Percentiles rank a stretch among this genome's conserved stretches.
Evolutionary conservation across 2,797 vertebrate species (phyloP).

Genomic region (Echiichthys vipera): DNA sequence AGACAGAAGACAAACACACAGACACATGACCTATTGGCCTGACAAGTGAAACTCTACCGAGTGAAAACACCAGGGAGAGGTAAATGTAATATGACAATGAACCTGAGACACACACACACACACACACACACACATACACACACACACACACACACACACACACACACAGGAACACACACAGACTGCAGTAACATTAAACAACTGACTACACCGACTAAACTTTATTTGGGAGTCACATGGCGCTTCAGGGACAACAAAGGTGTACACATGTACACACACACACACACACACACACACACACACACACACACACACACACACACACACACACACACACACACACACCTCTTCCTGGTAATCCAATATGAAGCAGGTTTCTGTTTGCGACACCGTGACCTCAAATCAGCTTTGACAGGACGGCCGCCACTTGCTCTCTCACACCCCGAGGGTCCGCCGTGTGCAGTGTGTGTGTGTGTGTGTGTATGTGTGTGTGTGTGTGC

Average conservation of each 20-base stretch:
- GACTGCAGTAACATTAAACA: slow-evolving; percentile 5
- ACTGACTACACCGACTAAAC: too few relatives aligned
- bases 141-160: slow-evolving; percentile 20
- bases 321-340: slow-evolving; percentile 34
- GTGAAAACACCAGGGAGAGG: slow-evolving; percentile 35
- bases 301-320: slow-evolving; percentile 21
- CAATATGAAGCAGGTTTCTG: slow-evolving; percentile 70
- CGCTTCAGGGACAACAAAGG: slow-evolving; percentile 40
- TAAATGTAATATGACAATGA: slow-evolving; percentile 43
- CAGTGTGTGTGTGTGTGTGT: slow-evolving; percentile 5
- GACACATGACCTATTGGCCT: slow-evolving; percentile 43
- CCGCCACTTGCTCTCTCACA: slow-evolving; percentile 43
- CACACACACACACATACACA: slow-evolving; percentile 28
- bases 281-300: slow-evolving; percentile 7
- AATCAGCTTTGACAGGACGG: slow-evolving; percentile 69
- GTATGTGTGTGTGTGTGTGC: slow-evolving; percentile 37
- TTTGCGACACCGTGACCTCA: slow-evolving; percentile 52
- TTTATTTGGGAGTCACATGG: slow-evolving; percentile 38
- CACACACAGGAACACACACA: too few relatives aligned
- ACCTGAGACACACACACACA: slow-evolving; percentile 12
- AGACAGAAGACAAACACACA: slow-evolving; percentile 21
- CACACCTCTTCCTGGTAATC: slow-evolving; percentile 65
- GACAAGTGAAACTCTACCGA: slow-evolving; percentile 17
- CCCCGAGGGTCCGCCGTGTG: slow-evolving; percentile 42
- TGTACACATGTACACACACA: slow-evolving; percentile 19